phyloP scores from a whole-genome alignment of 2,113 vertebrate species.

The Gorsachius goisagi region DNA sequence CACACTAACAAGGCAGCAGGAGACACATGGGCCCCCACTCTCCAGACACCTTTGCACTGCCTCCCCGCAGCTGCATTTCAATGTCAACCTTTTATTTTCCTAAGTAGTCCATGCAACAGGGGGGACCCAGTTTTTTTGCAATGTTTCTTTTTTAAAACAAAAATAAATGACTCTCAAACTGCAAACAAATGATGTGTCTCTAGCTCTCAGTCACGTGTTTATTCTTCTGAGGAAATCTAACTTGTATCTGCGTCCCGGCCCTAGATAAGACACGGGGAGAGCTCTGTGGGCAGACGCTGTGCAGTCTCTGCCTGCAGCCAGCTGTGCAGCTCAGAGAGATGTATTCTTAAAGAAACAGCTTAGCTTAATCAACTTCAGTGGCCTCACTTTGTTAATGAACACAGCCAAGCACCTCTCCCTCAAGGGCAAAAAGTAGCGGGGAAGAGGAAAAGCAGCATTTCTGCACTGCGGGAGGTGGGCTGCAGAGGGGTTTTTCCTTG shows the following conservation, averaged over 20 bases:
- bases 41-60: neutral
- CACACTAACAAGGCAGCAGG: rapidly evolving
- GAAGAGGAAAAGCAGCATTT: neutral
- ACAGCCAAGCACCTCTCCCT: neutral
- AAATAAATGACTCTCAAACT: conserved; percentile 9
- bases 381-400: neutral
- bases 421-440: neutral
- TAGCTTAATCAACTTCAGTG: neutral
- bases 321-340: neutral
- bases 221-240: conserved; percentile 9
- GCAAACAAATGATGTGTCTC: neutral
- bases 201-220: neutral
- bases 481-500: neutral
- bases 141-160: neutral
- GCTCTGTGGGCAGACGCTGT: neutral
- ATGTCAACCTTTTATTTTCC: neutral
- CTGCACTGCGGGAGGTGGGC: neutral
- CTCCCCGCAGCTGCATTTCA: neutral
- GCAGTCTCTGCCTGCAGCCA: neutral
- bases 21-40: neutral
- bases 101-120: neutral
- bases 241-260: neutral
- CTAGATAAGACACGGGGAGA: neutral
- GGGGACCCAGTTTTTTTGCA: neutral
- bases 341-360: conserved; percentile 4